A percentile compares a stretch with the other conserved stretches of the same genome.
These are phyloP conservation scores for Nycticryphes semicollaris DNA, from an alignment of 2,113 vertebrate species.

Conservation along the genomic window DNA sequence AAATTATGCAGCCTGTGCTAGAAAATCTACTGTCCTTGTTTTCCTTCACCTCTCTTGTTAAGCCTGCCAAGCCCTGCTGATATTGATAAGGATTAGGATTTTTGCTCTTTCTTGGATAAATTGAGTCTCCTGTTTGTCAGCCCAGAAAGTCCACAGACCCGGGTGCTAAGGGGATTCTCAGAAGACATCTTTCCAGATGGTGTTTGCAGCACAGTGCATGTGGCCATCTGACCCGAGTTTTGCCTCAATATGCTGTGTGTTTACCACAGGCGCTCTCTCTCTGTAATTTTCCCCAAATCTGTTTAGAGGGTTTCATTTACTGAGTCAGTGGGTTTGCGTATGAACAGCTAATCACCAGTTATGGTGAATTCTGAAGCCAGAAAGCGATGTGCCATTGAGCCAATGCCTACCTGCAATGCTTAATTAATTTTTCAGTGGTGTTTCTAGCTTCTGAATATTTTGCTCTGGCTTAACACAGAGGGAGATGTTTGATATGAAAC, in stretches of 20 bases:
- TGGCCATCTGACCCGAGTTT: neutral
- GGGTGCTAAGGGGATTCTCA: neutral
- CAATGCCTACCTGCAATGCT: neutral
- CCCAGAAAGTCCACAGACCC: neutral
- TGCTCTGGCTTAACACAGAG: slow-evolving; percentile 1
- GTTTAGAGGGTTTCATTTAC: neutral
- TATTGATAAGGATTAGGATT: neutral
- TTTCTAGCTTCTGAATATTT: slow-evolving; percentile 27
- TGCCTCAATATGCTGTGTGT: slow-evolving; percentile 30
- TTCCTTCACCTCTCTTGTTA: neutral
- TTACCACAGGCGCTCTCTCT: neutral
- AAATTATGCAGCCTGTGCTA: neutral
- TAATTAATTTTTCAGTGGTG: slow-evolving; percentile 45
- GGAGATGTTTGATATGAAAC: neutral
- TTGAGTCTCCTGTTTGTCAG: neutral
- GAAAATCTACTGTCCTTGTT: neutral
- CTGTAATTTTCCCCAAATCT: neutral
- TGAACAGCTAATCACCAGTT: neutral
- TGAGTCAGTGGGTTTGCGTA: slow-evolving; percentile 6
- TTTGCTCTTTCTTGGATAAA: neutral
- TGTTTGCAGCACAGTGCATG: neutral
- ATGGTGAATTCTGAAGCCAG: neutral
- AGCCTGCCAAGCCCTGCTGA: neutral
- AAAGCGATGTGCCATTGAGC: neutral
- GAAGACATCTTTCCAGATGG: neutral